Conservation (phyloP, 2,888 invertebrate genomes). For the Graphium colonna region DNA sequence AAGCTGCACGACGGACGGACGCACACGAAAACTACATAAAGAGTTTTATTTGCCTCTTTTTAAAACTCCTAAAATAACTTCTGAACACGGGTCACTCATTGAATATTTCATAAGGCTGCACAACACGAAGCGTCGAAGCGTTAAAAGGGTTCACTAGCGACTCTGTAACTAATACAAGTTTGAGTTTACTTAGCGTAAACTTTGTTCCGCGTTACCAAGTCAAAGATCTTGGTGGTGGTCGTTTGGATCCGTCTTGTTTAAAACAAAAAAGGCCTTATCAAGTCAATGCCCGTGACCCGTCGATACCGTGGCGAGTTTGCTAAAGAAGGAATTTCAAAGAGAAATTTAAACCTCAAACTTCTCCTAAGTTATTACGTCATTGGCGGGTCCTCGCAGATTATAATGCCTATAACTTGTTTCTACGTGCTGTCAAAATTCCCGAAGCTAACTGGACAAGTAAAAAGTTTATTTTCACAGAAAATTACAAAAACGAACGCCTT, state of each 20-base stretch:
- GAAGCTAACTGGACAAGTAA: neutral
- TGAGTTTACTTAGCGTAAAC: conserved; percentile 8
- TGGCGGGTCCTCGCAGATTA: too few relatives aligned
- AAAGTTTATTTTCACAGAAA: too few relatives aligned
- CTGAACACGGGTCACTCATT: neutral
- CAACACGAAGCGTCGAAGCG: neutral
- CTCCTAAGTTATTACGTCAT: too few relatives aligned
- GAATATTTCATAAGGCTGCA: neutral
- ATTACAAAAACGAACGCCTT: too few relatives aligned
- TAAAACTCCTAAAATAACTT: neutral
- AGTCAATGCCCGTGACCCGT: neutral
- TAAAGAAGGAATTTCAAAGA: neutral
- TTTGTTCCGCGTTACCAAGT: neutral
- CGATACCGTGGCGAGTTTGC: neutral
- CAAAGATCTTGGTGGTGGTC: neutral
- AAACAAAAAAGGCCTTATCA: conserved; percentile 7
- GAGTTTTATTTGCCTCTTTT: neutral
- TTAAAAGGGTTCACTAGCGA: conserved; percentile 4
- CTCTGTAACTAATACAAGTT: conserved; percentile 9
- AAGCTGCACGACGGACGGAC: neutral
- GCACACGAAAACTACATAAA: neutral
- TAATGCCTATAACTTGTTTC: neutral
- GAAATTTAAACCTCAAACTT: neutral
- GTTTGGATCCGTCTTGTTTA: neutral
- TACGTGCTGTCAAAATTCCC: neutral